phyloP scores from a whole-genome alignment of 2,797 vertebrate species.

The Helostoma temminkii region DNA sequence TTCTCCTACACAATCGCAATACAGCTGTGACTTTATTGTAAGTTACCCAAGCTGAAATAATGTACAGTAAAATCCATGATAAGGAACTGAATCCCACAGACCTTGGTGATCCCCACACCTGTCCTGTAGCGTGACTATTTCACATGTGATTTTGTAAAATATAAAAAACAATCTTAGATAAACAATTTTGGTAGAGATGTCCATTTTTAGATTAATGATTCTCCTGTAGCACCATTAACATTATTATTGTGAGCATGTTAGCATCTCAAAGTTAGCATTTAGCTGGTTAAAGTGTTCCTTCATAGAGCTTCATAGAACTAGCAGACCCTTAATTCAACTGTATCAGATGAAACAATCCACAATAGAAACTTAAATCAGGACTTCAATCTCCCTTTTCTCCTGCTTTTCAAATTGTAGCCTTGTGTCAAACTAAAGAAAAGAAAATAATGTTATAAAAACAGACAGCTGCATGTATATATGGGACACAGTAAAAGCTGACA shows the following conservation, averaged over 20 bases:
- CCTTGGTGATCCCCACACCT: background rate
- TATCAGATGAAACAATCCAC: background rate
- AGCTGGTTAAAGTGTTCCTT: background rate
- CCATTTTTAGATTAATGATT: background rate
- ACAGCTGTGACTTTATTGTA: constrained; percentile 16
- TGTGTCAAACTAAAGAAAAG: background rate
- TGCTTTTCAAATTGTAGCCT: too few species aligned
- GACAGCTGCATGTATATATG: background rate
- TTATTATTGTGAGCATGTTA: background rate
- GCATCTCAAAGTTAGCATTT: constrained; percentile 1
- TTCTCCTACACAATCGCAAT: constrained; percentile 23
- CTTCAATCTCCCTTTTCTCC: background rate
- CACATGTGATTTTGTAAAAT: background rate
- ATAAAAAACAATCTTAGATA: too few species aligned
- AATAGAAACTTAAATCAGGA: too few species aligned
- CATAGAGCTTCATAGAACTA: too few species aligned
- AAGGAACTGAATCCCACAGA: background rate
- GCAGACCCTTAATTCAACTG: background rate
- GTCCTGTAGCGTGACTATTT: background rate
- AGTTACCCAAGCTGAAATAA: background rate
- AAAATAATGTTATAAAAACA: background rate
- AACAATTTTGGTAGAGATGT: background rate
- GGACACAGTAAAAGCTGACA: constrained; percentile 8
- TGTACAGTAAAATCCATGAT: background rate
- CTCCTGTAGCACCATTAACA: background rate